Base-by-base conservation (phyloP, 2,888 invertebrate species). In the Heliconius erato region DNA sequence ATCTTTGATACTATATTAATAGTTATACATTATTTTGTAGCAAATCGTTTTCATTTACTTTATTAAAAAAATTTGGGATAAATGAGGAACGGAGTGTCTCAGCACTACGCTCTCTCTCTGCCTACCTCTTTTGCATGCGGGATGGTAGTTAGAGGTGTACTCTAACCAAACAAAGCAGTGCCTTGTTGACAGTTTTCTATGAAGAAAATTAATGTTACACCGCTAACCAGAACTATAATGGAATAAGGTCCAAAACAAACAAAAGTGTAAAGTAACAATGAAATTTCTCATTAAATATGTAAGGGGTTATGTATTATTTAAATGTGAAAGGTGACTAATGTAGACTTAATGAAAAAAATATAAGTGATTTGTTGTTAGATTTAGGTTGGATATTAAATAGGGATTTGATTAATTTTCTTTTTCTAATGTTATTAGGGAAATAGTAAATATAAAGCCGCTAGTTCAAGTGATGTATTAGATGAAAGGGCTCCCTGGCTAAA, bases 121-220 rank as follows among this genome's bases (percentile, higher is more conserved):
- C 11, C 11, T 40, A 40, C 40, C 40, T 40, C 40, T 2, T 40
- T 40, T 40, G 40, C 40, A 40, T 40, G 11, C 11, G 40, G 40
- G 40, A 40, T n/a, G n/a, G n/a, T n/a, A n/a, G n/a, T n/a, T n/a
- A n/a, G n/a, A n/a, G n/a, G 44, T 71, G 81, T 81, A 74, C 79
- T 79, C 81, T 81, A 78, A 11, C 63, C 74, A 81, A 80, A 79
- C 82, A 82, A 71, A 71, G 68, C 79, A 69, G 74, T 69, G 67
- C 23, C 67, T 79, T 83, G 79, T 81, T 81, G 83, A 84, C 83
- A 78, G 81, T 74, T 79, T 77, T 83, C 35, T 69, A 74, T 54
- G 65, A 32, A 28, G 26, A 63, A 68, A 67, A 79, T 74, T 78
- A 84, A 78, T 82, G 72, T 63, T 44, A 68, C 49, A 32, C 26